A percentile compares a stretch with the other conserved stretches of the same genome.
phyloP scores from a whole-genome alignment of 2,888 invertebrate genomes.

The Steinernema scapterisci region DNA sequence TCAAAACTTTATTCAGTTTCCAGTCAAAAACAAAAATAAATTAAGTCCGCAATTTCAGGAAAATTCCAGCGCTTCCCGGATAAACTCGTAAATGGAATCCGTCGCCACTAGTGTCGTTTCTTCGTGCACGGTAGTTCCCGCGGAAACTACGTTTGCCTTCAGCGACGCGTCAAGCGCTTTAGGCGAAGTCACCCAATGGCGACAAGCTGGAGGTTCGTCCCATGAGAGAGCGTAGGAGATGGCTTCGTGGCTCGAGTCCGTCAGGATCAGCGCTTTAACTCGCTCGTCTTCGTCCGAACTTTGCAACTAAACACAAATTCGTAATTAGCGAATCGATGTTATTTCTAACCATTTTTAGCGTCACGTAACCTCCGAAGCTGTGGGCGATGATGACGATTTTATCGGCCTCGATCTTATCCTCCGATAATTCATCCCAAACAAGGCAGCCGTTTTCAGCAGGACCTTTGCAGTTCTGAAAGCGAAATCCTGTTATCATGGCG shows the following conservation, averaged over 20 bases:
- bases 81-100: conserved; percentile 66
- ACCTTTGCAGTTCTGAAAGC: conserved; percentile 72
- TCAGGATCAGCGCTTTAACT: conserved; percentile 75
- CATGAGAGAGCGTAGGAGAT: not conserved
- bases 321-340: not conserved
- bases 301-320: conserved; percentile 40
- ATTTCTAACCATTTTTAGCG: conserved; percentile 10
- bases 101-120: conserved; percentile 65
- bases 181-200: conserved; percentile 66
- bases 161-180: conserved; percentile 37
- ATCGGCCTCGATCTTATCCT: conserved; percentile 71
- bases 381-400: conserved; percentile 79
- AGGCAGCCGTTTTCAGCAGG: conserved; percentile 75
- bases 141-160: conserved; percentile 31
- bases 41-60: not conserved
- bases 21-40: not conserved
- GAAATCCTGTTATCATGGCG: conserved; percentile 4
- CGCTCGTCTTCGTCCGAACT: conserved; percentile 36
- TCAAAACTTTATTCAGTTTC: not conserved
- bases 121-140: conserved; percentile 66
- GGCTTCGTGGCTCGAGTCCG: conserved; percentile 74
- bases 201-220: conserved; percentile 19
- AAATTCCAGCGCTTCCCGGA: conserved; percentile 44
- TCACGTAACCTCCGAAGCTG: conserved; percentile 76
- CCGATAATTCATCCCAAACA: conserved; percentile 77